Base-by-base conservation (phyloP, 2,888 invertebrate species). In the Drosophila affinis region DNA sequence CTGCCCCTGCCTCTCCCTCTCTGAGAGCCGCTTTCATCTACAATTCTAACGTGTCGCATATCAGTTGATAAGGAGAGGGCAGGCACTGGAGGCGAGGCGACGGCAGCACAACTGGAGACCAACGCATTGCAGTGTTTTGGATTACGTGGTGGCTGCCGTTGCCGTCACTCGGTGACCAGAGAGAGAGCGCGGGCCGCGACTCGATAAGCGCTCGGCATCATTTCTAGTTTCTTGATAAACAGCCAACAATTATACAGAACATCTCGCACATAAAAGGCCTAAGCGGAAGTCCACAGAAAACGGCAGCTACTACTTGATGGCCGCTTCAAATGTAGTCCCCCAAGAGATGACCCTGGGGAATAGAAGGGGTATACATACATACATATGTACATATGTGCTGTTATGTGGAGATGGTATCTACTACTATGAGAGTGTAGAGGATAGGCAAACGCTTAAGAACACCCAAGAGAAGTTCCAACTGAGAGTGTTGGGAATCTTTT, bases 131-230 rank as follows among this genome's bases (percentile, higher is more conserved):
- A 68, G 79, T 52, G 54, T 45, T 44, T 39, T 46, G 62, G 46
- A 72, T 62, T 71, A 71, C 55, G 48, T 21, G 45, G 45, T 29
- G 45, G 48, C 32, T 17, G 46, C 29, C 12, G 32, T 12, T 12
- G 39, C 5, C 39, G 39, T 12, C 39, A 39, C 39, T 39, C 34
- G 34, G 12, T 12, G 34, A 12, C 34, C 34, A 34, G 34, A 34
- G 34, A 34, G 34, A 34, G 34, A 24, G 24, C 14, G 12, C 18
- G 34, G 39, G 52, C 34, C 29, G 60, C 46, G 14, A 10, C 7
- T 61, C 27, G 84, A 81, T 86, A 83, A 81, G 78, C 39, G 39
- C 68, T 56, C 58, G 81, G 63, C 81, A 83, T 71, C 72, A 69
- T 80, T 83, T 57, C 48, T 73, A 65, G 63, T 60, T 54, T 55